A percentile compares a stretch with the other conserved stretches of the same genome.
Conservation (phyloP, 2,113 vertebrate species). For the Osmerus mordax region DNA sequence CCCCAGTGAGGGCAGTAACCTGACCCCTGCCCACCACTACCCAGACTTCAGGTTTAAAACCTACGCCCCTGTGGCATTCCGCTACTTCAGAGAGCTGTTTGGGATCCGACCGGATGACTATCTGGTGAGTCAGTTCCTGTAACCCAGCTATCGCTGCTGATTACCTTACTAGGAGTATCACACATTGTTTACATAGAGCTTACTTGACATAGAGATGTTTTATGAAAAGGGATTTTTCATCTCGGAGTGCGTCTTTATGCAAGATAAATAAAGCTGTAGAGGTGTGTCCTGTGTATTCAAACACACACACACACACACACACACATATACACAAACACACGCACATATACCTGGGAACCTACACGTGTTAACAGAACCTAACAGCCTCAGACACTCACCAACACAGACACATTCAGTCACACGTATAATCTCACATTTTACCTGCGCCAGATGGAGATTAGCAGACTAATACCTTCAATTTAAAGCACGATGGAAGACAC, state of each 20-base stretch:
- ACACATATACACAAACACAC: constrained; percentile 4
- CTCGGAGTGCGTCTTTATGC: not conserved
- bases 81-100: constrained; percentile 97
- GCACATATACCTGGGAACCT: not conserved
- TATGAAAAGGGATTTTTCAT: no score
- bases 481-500: constrained; percentile 34
- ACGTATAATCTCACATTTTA: constrained; percentile 36
- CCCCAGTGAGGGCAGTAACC: constrained; percentile 94
- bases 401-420: not conserved
- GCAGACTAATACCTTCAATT: constrained; percentile 48
- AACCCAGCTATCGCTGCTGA: not conserved
- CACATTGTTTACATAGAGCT: not conserved
- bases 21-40: constrained; percentile 94
- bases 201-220: not conserved
- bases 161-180: not conserved
- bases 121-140: constrained; percentile 75
- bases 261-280: not conserved
- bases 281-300: not conserved
- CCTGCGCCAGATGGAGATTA: constrained; percentile 59
- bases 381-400: not conserved
- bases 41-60: constrained; percentile 99
- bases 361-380: not conserved
- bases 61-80: constrained; percentile 93
- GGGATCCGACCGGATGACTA: constrained; percentile 98
- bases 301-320: constrained; percentile 1